Conservation (phyloP, 2,888 invertebrate species). For the Agrotis segetum region DNA sequence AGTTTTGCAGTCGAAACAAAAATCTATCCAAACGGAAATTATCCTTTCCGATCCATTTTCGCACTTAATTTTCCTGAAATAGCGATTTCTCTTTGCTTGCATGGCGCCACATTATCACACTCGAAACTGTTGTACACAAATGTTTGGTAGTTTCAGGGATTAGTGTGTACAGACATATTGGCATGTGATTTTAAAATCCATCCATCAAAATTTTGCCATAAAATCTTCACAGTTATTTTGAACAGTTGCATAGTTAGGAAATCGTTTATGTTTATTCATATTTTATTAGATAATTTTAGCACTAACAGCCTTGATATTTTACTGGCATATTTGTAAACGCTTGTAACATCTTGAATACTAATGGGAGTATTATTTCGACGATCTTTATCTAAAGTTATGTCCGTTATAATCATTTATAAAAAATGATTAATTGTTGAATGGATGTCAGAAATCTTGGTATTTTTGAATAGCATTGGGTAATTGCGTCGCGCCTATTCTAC, state of each 20-base stretch:
- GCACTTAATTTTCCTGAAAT: neutral
- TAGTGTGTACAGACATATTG: too few relatives aligned
- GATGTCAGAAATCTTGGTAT: neutral
- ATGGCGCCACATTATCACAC: too few relatives aligned
- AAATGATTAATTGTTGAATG: slow-evolving; percentile 3
- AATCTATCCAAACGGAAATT: too few relatives aligned
- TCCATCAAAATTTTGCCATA: neutral
- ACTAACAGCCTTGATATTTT: slow-evolving; percentile 59
- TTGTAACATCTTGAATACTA: slow-evolving; percentile 64
- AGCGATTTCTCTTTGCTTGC: too few relatives aligned
- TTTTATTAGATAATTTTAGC: slow-evolving; percentile 53
- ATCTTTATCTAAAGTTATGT: slow-evolving; percentile 46
- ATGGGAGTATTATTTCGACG: slow-evolving; percentile 39
- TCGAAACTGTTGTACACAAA: too few relatives aligned
- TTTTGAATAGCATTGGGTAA: neutral
- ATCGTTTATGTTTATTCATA: slow-evolving; percentile 49
- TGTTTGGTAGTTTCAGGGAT: too few relatives aligned
- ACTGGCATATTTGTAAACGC: slow-evolving; percentile 57
- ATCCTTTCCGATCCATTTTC: neutral
- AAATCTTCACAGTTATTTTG: slow-evolving; percentile 11
- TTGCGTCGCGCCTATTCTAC: too few relatives aligned
- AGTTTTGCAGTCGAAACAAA: too few relatives aligned
- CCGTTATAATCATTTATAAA: slow-evolving; percentile 4
- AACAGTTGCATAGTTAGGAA: slow-evolving; percentile 42
- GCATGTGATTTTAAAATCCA: too few relatives aligned